phyloP scores from a whole-genome alignment of 2,113 vertebrate species.

The Actenoides hombroni region DNA sequence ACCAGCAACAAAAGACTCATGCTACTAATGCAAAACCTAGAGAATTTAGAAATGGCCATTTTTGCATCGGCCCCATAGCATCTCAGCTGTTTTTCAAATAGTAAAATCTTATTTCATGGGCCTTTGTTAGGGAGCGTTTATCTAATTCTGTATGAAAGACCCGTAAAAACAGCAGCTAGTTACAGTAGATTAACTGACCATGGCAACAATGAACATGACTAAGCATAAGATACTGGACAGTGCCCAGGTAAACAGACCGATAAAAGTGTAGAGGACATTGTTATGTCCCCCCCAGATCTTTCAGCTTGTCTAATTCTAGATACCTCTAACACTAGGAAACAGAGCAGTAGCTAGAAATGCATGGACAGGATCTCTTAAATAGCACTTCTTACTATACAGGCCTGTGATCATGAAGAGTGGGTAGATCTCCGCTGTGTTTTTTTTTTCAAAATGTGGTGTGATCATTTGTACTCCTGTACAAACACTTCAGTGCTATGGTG shows the following conservation, averaged over 20 bases:
- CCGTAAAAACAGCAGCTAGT: not conserved
- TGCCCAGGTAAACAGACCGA: not conserved
- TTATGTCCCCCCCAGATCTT: not conserved
- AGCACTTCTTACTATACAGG: not conserved
- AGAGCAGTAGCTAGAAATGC: not conserved
- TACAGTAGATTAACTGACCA: not conserved
- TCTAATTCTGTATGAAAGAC: not conserved
- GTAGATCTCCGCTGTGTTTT: not conserved
- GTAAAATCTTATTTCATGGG: not conserved
- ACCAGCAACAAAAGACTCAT: not conserved
- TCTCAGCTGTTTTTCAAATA: not conserved
- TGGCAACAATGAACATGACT: not conserved
- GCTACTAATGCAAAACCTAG: not conserved
- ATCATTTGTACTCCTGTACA: not conserved
- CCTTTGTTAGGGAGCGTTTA: not conserved
- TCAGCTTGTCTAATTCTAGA: not conserved
- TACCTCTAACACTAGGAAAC: not conserved
- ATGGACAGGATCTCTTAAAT: not conserved
- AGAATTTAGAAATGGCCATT: not conserved
- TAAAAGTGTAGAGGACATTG: not conserved
- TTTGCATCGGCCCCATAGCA: not conserved
- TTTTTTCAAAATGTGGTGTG: not conserved
- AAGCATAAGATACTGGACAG: not conserved
- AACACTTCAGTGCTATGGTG: not conserved
- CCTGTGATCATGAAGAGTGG: not conserved